Percentiles rank a stretch among this genome's conserved stretches.
These are phyloP conservation scores for Dryobota labecula DNA, from an alignment of 2,888 invertebrate genomes.

Conservation along the genomic window DNA sequence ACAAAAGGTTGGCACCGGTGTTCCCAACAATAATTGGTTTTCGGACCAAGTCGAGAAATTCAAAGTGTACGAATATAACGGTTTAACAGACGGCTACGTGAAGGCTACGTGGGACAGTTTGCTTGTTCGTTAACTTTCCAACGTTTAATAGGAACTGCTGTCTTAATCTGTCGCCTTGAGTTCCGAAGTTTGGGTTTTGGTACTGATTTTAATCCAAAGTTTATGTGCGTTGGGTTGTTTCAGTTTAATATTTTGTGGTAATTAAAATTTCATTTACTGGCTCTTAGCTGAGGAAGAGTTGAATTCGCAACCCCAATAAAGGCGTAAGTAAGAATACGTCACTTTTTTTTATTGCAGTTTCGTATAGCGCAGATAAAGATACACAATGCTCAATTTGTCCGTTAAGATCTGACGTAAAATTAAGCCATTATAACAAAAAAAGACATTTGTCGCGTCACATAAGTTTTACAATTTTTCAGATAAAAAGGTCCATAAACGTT, in stretches of 20 bases:
- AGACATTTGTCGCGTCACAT: too few relatives aligned
- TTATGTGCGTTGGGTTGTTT: conserved; percentile 30
- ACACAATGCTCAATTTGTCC: too few relatives aligned
- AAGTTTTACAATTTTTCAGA: too few relatives aligned
- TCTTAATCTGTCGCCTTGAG: conserved; percentile 62
- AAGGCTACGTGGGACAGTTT: conserved; percentile 58
- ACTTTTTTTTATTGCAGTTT: too few relatives aligned
- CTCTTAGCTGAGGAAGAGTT: background rate
- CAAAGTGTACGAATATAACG: conserved; percentile 60
- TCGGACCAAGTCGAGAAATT: conserved; percentile 72
- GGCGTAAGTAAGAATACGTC: too few relatives aligned
- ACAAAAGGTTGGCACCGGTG: conserved; percentile 68
- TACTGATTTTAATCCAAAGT: conserved; percentile 49
- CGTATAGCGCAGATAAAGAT: too few relatives aligned
- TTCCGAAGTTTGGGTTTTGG: conserved; percentile 44
- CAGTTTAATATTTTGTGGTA: conserved; percentile 33
- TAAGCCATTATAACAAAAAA: too few relatives aligned
- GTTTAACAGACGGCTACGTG: conserved; percentile 58
- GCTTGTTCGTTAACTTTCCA: conserved; percentile 64
- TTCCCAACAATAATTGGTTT: conserved; percentile 79
- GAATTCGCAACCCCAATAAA: too few relatives aligned
- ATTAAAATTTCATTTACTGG: conserved; percentile 29
- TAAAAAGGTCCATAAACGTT: too few relatives aligned
- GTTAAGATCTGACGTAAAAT: too few relatives aligned
- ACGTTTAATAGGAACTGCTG: conserved; percentile 66